Conservation (phyloP, 2,797 vertebrate genomes). For the Sarcoramphus papa region DNA sequence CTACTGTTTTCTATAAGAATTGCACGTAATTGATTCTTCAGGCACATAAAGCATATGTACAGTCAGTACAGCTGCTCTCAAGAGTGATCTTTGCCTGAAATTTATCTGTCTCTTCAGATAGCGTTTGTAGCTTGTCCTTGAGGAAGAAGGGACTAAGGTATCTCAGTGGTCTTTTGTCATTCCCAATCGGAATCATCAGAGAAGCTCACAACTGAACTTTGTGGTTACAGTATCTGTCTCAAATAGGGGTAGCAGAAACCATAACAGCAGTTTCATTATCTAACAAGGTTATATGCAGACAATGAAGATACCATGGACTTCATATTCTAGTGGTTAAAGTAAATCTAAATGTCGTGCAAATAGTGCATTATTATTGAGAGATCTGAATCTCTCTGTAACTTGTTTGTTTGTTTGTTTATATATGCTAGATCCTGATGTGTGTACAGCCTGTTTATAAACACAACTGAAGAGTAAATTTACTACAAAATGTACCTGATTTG, state of each 20-base stretch:
- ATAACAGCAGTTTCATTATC: not conserved
- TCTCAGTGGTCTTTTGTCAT: not conserved
- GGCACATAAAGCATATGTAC: not conserved
- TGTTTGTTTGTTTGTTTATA: not conserved
- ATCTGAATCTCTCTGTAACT: not conserved
- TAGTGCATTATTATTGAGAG: not conserved
- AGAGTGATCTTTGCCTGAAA: not conserved
- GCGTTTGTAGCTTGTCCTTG: not conserved
- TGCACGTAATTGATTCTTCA: not conserved
- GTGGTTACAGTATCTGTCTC: not conserved
- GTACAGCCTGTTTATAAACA: not conserved
- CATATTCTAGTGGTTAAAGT: not conserved
- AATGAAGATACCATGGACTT: not conserved
- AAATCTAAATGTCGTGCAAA: not conserved
- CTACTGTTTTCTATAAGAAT: not conserved
- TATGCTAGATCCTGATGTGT: not conserved
- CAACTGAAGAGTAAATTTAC: not conserved
- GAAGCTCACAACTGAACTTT: not conserved
- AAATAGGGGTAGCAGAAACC: not conserved
- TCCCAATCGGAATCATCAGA: not conserved
- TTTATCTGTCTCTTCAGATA: not conserved
- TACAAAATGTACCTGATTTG: not conserved
- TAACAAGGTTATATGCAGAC: not conserved
- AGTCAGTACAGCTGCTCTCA: not conserved
- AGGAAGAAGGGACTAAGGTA: not conserved